Evolutionary conservation across 2,797 vertebrate species (phyloP), one percentile per base, ranked within the genome.

Genomic region (Eremophila alpestris): DNA sequence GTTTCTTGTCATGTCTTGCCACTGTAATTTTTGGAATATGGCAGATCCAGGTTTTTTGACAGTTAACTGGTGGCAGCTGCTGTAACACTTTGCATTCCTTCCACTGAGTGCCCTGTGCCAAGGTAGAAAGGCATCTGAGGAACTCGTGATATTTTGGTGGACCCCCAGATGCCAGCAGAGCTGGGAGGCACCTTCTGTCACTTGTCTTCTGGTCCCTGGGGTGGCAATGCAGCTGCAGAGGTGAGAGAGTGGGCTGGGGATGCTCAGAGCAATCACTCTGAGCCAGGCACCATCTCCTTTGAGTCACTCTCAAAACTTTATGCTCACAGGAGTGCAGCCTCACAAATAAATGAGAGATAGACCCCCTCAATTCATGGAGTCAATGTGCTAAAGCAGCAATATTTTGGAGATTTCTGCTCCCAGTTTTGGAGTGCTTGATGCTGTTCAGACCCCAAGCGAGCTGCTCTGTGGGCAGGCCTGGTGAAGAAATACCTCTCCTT

Each of bases 351-450:
- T 13, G n/a, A 75, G 48, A 5, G 9, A 32, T 3, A 49, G 49
- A 21, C 0, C 7, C 8, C 5, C 7, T 10, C 9, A 4, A 40
- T 32, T 0, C 0, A 4, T 26, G 52, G 38, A 71, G 54, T 2
- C n/a, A 11, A 5, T 8, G 12, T 34, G 20, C 52, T 74, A 34
- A 41, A 32, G 1, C 40, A 75, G 36, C 58, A 55, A 6, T 2
- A 3, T 14, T 85, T 64, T 34, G 58, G 40, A 76, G 58, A 13
- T 22, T 10, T 20, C 14, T 38, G 2, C 43, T 83, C n/a, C 41
- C n/a, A 71, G 21, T 51, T 43, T 62, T 83, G 43, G 43, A 45
- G 23, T 2, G 13, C 27, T 82, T 24, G 8, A 0, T n/a, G 49
- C 52, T 69, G 67, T 3, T 30, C 2, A 2, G 29, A 26, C 32